Percentiles rank a stretch among this genome's conserved stretches.
phyloP scores from a whole-genome alignment of 2,888 invertebrate genomes.

The Archaeoteleia sp. region DNA sequence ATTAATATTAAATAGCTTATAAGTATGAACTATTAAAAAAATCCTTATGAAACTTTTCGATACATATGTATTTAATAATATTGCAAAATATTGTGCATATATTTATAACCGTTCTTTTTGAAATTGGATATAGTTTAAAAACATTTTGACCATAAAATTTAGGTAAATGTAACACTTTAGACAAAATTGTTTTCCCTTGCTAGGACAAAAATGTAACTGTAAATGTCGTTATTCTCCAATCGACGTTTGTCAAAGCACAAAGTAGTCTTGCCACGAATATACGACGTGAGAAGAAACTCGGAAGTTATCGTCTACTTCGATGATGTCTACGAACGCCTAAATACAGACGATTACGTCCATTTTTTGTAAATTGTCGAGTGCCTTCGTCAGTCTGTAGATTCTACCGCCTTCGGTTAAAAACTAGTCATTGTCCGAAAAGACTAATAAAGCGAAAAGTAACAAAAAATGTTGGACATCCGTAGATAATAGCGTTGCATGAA shows the following conservation, averaged over 20 bases:
- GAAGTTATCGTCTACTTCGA: conserved; percentile 40
- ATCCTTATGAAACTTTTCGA: background rate
- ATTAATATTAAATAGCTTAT: too few species aligned
- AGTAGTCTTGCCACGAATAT: conserved; percentile 23
- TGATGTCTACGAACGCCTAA: conserved; percentile 34
- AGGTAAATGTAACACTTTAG: too few species aligned
- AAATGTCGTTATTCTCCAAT: conserved; percentile 16
- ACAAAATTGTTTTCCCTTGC: too few species aligned
- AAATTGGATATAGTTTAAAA: too few species aligned
- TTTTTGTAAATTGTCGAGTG: conserved; percentile 52
- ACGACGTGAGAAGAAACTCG: conserved; percentile 19
- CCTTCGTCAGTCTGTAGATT: conserved; percentile 56
- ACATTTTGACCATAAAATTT: too few species aligned
- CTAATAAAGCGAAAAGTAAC: conserved; percentile 43
- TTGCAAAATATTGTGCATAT: too few species aligned
- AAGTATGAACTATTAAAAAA: conserved; percentile 5
- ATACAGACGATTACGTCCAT: conserved; percentile 37
- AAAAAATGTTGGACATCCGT: conserved; percentile 49
- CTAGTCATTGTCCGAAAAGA: conserved; percentile 67
- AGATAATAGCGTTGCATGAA: conserved; percentile 49
- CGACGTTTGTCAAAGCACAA: conserved; percentile 41
- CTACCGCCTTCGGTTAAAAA: conserved; percentile 67
- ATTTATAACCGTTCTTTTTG: too few species aligned
- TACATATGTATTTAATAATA: background rate
- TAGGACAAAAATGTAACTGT: background rate